Evolutionary conservation across 2,113 vertebrate genomes (phyloP).

Genomic region (Pantherophis guttatus): DNA sequence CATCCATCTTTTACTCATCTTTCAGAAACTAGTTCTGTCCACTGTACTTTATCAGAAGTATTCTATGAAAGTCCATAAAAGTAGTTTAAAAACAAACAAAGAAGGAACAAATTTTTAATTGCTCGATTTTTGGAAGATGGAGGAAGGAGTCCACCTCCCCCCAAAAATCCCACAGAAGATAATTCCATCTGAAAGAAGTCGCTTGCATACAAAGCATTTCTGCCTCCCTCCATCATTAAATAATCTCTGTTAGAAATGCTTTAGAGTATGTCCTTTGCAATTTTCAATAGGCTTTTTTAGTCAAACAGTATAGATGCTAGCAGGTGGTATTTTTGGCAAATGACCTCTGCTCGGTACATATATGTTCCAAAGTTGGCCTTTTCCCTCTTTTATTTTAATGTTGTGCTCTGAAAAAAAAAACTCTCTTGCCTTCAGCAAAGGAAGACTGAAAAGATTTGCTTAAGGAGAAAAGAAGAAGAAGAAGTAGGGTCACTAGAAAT

Average conservation of each 20-base stretch:
- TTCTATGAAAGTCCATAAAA: constrained; percentile 56
- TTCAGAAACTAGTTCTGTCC: constrained; percentile 58
- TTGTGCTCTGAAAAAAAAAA: neutral
- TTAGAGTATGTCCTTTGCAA: constrained; percentile 48
- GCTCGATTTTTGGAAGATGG: constrained; percentile 41
- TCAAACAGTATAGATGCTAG: constrained; percentile 56
- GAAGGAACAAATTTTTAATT: constrained; percentile 66
- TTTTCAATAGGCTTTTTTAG: constrained; percentile 59
- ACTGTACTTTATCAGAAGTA: constrained; percentile 56
- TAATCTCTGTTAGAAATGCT: constrained; percentile 64
- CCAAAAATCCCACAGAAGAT: constrained; percentile 46
- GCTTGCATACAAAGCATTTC: constrained; percentile 63
- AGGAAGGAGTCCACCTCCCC: neutral
- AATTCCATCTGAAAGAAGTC: constrained; percentile 55
- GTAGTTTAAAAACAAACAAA: constrained; percentile 44
- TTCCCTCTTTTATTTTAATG: constrained; percentile 34
- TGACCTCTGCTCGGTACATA: constrained; percentile 51
- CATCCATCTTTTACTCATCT: constrained; percentile 58
- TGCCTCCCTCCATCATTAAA: constrained; percentile 56
- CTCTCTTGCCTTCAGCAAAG: constrained; percentile 26
- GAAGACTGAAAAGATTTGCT: constrained; percentile 30
- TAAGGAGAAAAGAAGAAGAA: neutral
- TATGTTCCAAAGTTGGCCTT: constrained; percentile 54
- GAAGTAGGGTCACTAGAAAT: neutral
- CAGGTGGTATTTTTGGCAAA: constrained; percentile 64